Evolutionary conservation across 2,888 invertebrate species (phyloP).

Genomic region (Nasonovia ribisnigri): DNA sequence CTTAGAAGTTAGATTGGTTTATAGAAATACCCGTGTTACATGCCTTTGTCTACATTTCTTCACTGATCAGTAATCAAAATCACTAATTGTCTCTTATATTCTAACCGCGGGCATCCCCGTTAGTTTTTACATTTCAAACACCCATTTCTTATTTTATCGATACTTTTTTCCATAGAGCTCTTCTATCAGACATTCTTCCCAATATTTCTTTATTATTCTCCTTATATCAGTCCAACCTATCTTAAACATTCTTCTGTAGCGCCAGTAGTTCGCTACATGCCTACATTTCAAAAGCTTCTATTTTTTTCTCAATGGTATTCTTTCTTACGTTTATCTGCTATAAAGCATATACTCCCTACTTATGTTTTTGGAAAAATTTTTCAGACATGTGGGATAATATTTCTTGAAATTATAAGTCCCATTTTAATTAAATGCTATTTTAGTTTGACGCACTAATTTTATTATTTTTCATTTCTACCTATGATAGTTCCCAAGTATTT

Average conservation of each 20-base stretch:
- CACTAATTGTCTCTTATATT: neutral
- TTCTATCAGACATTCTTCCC: neutral
- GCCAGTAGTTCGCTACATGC: too few species aligned
- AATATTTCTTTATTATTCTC: neutral
- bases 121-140: neutral
- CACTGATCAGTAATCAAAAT: too few species aligned
- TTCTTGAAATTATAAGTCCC: neutral
- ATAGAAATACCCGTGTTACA: neutral
- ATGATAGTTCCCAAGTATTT: neutral
- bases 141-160: neutral
- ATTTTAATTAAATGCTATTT: neutral
- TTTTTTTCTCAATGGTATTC: neutral
- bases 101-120: neutral
- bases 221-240: neutral
- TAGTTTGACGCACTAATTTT: neutral
- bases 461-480: neutral
- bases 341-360: neutral
- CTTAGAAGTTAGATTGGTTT: neutral
- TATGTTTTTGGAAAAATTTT: neutral
- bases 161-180: neutral
- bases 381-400: neutral
- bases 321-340: neutral
- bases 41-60: neutral
- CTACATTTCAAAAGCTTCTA: too few species aligned
- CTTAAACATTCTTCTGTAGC: too few species aligned